Evolutionary conservation across 2,797 vertebrate genomes (phyloP), one percentile per base, ranked within the genome.

Genomic region (Anguilla pacifica): DNA sequence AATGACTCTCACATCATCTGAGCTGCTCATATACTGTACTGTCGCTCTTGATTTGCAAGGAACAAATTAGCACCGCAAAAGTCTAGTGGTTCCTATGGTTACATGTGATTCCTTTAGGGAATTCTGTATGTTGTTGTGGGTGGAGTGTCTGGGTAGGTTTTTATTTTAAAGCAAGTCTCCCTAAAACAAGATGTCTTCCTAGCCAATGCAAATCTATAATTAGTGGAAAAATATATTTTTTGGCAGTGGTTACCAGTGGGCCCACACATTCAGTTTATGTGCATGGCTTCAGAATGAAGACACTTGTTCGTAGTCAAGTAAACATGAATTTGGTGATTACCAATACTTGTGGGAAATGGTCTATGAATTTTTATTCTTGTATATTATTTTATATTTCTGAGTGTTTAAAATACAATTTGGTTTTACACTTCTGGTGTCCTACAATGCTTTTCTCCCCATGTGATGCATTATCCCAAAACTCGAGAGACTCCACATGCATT

Each of bases 401-500:
- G 74, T 89, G 88, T 81, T 19, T 88, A 89, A 64, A 2, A 64
- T 67, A 1, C 25, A 67, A 28, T 67, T 67, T 35, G 70, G 5
- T 90, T 53, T 86, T 55, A 4, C 86, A 2, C 84, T 53, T 88
- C 84, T 25, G 89, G 88, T 89, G 84, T 85, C 90, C 89, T 25
- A 51, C 90, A 88, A 87, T 86, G 74, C 87, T 90, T 31, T 89
- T 92, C 88, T 88, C 90, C 86, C 85, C 90, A 89, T 92, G 90
- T 43, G 79, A 87, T 91, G 92, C 91, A 92, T 91, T 91, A 93
- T 95, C 91, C 94, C 94, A 92, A 86, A 85, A 92, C 91, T 92
- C 89, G 91, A 91, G 91, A 91, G 94, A 94, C 92, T 93, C 93
- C 93, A 93, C 94, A 94, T 91, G 28, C 25, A 39, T 93, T 93